Evolutionary conservation across 2,888 invertebrate genomes (phyloP), one percentile per base, ranked within the genome.

Genomic region (Osedax frankpressi): DNA sequence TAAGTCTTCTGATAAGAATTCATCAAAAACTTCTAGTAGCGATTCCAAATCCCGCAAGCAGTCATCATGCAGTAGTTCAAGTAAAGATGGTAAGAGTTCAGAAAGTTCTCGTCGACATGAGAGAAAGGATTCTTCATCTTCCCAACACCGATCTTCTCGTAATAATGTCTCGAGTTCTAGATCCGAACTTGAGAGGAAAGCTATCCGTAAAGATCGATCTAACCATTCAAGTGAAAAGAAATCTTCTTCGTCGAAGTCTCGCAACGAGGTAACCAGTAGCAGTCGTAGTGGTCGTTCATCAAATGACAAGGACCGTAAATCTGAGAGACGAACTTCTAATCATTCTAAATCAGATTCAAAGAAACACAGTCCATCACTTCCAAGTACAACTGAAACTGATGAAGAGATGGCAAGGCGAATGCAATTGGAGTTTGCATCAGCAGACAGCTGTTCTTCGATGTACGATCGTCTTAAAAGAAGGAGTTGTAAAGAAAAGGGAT

Each of bases 371-470:
- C 6, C 6, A 11, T 44, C 44, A 11, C 44, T 11, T 11, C n/a
- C n/a, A n/a, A n/a, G n/a, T n/a, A n/a, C n/a, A n/a, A 44, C 19
- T 44, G 44, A 44, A 19, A 44, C 6, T 19, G 44, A 44, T 44
- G 44, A 44, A 44, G 44, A 44, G 19, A 44, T 44, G 44, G 44
- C 44, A 44, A 6, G 44, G 6, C 6, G 44, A 44, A 44, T 44
- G 19, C 44, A 44, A 44, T 11, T 44, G 44, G 44, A 44, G 19
- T n/a, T n/a, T n/a, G n/a, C n/a, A n/a, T n/a, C n/a, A n/a, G n/a
- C n/a, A n/a, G n/a, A n/a, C n/a, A 11, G 11, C 19, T 6, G 19
- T 44, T 6, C 94, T 75, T 94, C 94, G 11, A 96, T 96, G 95
- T 96, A 96, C 83, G 95, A 95, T 83, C 95, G 95, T 78, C 81